Evolutionary conservation across 2,113 vertebrate species (phyloP).

Genomic region (Periophthalmodon schlosseri): DNA sequence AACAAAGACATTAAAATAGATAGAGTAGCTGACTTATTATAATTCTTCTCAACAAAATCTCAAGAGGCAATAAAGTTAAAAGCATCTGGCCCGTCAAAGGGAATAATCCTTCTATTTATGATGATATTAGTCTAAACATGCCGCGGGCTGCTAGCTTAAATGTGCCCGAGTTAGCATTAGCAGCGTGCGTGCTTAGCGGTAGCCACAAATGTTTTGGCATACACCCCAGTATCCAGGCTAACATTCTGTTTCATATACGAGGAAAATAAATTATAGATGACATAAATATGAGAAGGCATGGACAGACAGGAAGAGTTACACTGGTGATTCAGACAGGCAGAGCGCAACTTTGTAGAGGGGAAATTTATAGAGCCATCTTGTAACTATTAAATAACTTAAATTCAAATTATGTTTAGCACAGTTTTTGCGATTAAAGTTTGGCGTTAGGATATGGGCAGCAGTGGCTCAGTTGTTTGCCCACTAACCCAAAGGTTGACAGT

Average conservation of each 20-base stretch:
- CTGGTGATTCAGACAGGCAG: background rate
- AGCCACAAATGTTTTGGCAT: conserved; percentile 9
- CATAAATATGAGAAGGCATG: background rate
- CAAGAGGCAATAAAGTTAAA: conserved; percentile 49
- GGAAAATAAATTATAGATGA: background rate
- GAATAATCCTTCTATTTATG: conserved; percentile 40
- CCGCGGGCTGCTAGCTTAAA: conserved; percentile 27
- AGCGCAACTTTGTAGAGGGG: background rate
- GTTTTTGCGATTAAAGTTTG: too few relatives aligned
- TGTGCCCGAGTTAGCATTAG: conserved; percentile 32
- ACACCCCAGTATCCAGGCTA: background rate
- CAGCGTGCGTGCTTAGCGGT: conserved; percentile 18
- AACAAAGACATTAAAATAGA: background rate
- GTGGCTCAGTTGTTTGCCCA: too few relatives aligned
- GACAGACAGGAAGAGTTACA: too few relatives aligned
- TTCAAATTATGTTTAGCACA: too few relatives aligned
- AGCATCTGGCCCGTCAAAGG: conserved; percentile 53
- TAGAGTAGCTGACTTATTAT: conserved; percentile 32
- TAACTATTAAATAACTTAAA: too few relatives aligned
- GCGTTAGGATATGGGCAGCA: too few relatives aligned
- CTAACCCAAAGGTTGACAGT: too few relatives aligned
- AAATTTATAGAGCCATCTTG: background rate
- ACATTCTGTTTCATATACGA: conserved; percentile 4
- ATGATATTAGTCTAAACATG: conserved; percentile 45
- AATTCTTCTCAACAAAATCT: conserved; percentile 58